These are phyloP conservation scores for Melieria picta DNA, from an alignment of 2,888 invertebrate species.

Conservation along the genomic window DNA sequence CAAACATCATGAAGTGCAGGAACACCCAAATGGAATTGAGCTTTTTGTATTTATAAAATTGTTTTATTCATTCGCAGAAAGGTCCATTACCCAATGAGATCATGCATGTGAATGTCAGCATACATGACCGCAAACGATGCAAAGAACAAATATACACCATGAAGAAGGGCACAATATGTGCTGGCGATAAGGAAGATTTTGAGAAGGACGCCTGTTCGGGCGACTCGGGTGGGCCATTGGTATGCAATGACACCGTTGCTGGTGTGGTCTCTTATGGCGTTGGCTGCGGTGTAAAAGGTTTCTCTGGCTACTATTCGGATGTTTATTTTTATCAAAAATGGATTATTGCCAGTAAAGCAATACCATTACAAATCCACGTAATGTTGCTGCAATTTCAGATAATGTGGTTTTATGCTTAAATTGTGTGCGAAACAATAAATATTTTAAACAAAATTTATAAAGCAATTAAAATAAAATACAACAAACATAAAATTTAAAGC, in stretches of 20 bases:
- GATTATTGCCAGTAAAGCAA: neutral
- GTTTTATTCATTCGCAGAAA: neutral
- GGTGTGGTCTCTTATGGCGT: conserved; percentile 21
- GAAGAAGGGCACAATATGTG: conserved; percentile 20
- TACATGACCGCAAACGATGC: neutral
- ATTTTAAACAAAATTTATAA: no score
- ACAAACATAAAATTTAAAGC: no score
- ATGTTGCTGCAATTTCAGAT: no score
- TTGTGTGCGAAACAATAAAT: no score
- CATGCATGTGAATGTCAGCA: neutral
- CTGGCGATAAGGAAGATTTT: neutral
- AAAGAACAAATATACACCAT: neutral
- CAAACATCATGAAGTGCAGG: no score
- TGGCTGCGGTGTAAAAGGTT: neutral
- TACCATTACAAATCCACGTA: no score
- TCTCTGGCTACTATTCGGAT: conserved; percentile 12
- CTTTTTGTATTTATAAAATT: neutral
- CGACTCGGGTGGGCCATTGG: conserved; percentile 21
- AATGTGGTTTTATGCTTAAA: no score
- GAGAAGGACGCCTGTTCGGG: conserved; percentile 12
- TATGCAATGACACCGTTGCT: conserved; percentile 9
- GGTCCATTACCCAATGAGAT: conserved; percentile 6
- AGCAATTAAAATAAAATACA: no score
- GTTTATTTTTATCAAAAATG: conserved; percentile 12
- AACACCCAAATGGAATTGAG: no score